These are phyloP conservation scores for Cnemophilus loriae DNA, from an alignment of 2,113 vertebrate species.

Conservation along the genomic window DNA sequence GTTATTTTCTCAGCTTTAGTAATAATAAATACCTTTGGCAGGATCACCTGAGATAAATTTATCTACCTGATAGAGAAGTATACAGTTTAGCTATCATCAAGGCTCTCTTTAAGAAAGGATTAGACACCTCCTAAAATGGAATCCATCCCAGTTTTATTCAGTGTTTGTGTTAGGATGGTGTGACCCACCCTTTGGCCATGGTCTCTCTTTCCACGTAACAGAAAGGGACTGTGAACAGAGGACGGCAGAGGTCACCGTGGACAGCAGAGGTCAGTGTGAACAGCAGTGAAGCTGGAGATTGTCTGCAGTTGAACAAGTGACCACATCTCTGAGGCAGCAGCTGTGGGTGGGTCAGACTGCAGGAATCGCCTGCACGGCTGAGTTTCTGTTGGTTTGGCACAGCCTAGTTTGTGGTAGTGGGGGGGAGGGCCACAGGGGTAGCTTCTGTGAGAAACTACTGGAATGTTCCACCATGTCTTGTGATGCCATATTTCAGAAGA, in stretches of 20 bases:
- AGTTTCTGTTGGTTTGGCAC: no score
- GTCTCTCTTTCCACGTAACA: neutral
- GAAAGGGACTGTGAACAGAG: neutral
- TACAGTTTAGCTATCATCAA: neutral
- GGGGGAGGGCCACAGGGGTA: no score
- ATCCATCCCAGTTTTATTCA: neutral
- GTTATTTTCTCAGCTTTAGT: neutral
- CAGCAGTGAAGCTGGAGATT: neutral
- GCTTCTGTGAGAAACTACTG: no score
- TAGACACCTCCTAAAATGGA: neutral
- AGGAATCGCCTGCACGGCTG: accelerated
- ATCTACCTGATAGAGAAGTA: neutral
- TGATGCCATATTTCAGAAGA: no score
- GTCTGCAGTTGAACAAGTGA: accelerated
- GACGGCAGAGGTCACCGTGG: no score
- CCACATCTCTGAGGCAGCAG: neutral
- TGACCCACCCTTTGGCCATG: neutral
- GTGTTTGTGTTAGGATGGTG: neutral
- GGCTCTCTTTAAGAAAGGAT: accelerated
- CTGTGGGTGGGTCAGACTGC: neutral
- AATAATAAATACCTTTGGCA: neutral
- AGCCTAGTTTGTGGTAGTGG: no score
- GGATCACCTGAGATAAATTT: neutral
- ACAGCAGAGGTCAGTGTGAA: neutral
- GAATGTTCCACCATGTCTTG: no score